Evolutionary conservation across 1,140 invertebrate species (phyloP), one percentile per base, ranked within the genome.

Genomic region (Zaprionus davidi): DNA sequence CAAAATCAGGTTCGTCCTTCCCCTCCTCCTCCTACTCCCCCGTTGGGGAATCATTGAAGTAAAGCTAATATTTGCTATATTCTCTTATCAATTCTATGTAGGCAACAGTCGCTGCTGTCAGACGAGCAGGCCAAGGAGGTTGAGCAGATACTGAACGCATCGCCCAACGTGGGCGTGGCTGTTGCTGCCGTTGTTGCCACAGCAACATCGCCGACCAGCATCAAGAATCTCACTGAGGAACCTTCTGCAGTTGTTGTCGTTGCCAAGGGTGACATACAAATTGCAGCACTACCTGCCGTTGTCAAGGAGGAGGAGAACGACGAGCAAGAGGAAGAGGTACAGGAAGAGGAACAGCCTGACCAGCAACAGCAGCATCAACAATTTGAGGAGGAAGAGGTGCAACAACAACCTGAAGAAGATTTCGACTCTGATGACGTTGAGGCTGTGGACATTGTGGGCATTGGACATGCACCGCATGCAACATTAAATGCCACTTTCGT

Each of bases 71-170:
- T 68, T 26, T 60, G 22, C 24, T 53, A 64, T 60, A 49, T 71
- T 60, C 53, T 77, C 6, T 51, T 51, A 44, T 71, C 51, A 36
- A 44, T 55, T 63, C 15, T 17, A 3, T 56, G 78, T 93, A 96
- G 96, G 92, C 95, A 96, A 94, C 96, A 96, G 92, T 94, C 95
- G 81, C 93, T 97, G 81, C 93, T 97, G 82, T 97, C 96, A 51
- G 96, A 97, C 91, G 97, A 97, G 93, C 96, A 97, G 93, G 96
- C 97, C 62, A 96, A 96, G 92, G 96, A 97, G 94, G 96, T 97
- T 75, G 95, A 96, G 76, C 95, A 96, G 87, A 94, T 97, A 86
- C 84, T 97, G 73, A 96, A 96, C 69, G 95, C 96, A 69, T 81
- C 84, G 74, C 82, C 86, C 41, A 80, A 75, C 51, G 90, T 91